These are phyloP conservation scores for Patagioenas fasciata DNA, from an alignment of 2,113 vertebrate genomes.

Conservation along the genomic window DNA sequence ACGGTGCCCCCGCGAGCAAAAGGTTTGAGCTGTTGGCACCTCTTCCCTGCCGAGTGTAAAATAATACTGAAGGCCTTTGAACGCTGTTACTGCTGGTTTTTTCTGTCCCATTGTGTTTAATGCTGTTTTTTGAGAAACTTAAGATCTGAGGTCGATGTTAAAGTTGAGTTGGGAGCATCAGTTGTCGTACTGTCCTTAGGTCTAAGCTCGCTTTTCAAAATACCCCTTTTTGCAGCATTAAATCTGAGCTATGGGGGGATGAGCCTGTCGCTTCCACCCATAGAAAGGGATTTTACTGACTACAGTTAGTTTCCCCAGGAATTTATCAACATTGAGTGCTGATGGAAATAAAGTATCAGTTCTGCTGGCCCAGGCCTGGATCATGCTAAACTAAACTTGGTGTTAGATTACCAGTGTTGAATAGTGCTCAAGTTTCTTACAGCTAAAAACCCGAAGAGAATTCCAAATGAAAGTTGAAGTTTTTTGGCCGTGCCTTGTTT, in stretches of 20 bases:
- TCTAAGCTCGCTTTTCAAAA: neutral
- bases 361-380: neutral
- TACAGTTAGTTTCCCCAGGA: neutral
- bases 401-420: neutral
- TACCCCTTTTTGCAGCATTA: neutral
- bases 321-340: neutral
- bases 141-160: neutral
- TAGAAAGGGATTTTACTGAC: neutral
- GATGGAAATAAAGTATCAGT: neutral
- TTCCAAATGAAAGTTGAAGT: neutral
- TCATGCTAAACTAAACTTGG: neutral
- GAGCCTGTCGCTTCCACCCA: neutral
- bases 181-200: neutral
- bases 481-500: neutral
- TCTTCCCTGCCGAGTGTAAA: neutral
- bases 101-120: neutral
- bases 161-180: neutral
- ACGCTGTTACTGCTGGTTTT: neutral
- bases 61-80: conserved; percentile 26
- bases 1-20: neutral
- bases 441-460: neutral
- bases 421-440: neutral
- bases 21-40: neutral
- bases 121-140: neutral
- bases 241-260: neutral